Evolutionary conservation across 2,888 invertebrate species (phyloP), one percentile per base, ranked within the genome.

Genomic region (Patella caerulea): DNA sequence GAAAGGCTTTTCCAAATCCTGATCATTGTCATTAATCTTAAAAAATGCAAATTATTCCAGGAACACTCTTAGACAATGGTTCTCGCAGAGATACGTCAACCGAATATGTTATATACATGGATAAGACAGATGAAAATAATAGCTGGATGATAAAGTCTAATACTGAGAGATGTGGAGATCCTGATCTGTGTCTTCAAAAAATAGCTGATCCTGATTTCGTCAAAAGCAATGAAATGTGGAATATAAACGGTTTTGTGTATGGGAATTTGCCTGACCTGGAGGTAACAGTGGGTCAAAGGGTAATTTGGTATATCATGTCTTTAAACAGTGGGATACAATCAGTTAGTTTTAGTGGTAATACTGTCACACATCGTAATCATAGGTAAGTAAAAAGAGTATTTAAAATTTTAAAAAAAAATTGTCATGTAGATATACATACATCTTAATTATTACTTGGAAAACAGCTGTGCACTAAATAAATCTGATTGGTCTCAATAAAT

Each of bases 201-300:
- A n/a, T 76, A 7, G 75, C 72, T 0, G 85, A 85, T 70, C 75
- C 78, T 5, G 80, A 79, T 52, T 83, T 83, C 69, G 79, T 75
- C 19, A 81, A 81, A 71, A 81, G 81, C 71, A 73, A 83, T 19
- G 76, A 77, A 69, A 79, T 83, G 65, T 83, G 81, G 29, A 24
- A 69, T 69, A 34, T 74, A 34, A 74, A 74, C 52, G 53, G 78
- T 70, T 78, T n/a, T 17, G 75, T 76, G 53, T 74, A 71, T 71
- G 55, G 71, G 14, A 34, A 72, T n/a, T 19, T 72, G 19, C 76
- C 59, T 52, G 76, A 17, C 11, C 15, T 71, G 24, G 53, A 59
- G 34, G 76, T 53, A 2, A 72, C 59, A 54, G 76, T 71, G 15
- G 76, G 34, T 24, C 71, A 72, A 59, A 71, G 72, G 70, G 69